Evolutionary conservation across 1,140 invertebrate species (phyloP), one percentile per base, ranked within the genome.

Genomic region (Drosophila novamexicana): DNA sequence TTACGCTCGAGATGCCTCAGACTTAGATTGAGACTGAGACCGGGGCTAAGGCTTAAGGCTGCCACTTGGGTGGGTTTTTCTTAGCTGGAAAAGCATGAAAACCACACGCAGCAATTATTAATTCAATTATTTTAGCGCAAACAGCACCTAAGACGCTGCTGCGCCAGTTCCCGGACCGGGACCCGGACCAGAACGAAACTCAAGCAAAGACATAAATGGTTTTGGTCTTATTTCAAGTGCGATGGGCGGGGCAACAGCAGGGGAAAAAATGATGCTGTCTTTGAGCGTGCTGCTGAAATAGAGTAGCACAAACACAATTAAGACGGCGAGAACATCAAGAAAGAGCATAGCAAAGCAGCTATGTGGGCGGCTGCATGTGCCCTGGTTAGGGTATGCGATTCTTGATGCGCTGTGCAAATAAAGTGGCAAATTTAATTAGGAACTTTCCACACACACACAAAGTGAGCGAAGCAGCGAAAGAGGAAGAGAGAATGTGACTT

Each of bases 81-180:
- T 91, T 91, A 91, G 90, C 90, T 88, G 80, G 68, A 77, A 91
- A 90, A 91, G 80, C 82, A 91, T 91, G 90, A 90, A 91, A 91
- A 91, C 90, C 90, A 91, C 90, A 91, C 90, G 90, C 90, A 91
- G 90, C 85, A 91, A 91, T 91, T 91, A 91, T 91, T 91, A 91
- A 91, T 91, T 91, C 90, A 91, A 91, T 91, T 91, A 91, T 90
- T 90, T 88, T 82, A 88, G 90, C 83, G 77, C 82, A 91, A 84
- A 89, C 84, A 84, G 80, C 84, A 89, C 80, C 84, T 88, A 77
- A 88, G 83, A 88, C 77, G 56, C 44, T 66, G 62, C 64, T 63
- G 52, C 50, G 56, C 56, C 69, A 66, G 39, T 29, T 29, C 9
- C 45, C 18, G 18, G 16, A 49, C 45, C 45, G 29, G 18, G 29